A percentile compares a stretch with the other conserved stretches of the same genome.
Evolutionary conservation across 2,888 invertebrate genomes (phyloP).

Genomic region (Macrosiphum euphorbiae): DNA sequence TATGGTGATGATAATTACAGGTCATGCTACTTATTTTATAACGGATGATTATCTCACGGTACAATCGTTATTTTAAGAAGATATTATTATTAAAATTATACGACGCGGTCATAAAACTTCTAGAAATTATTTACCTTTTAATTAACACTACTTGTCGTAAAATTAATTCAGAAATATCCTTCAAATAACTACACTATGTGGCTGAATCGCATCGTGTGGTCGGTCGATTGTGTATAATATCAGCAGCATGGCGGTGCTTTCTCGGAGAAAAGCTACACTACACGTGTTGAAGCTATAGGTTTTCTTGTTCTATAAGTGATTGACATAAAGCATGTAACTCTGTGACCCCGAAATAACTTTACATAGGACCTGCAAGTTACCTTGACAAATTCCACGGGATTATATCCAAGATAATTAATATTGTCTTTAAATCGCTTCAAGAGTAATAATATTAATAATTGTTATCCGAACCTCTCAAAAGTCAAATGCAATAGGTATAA

Average conservation of each 20-base stretch:
- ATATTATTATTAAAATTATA: not conserved
- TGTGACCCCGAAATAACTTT: not conserved
- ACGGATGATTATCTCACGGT: slow-evolving; percentile 47
- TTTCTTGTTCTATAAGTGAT: not conserved
- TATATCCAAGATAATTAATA: not conserved
- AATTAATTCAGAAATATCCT: slow-evolving; percentile 1
- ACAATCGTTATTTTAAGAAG: not conserved
- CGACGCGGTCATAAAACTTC: not conserved
- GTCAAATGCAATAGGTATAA: not conserved
- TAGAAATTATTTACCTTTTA: slow-evolving; percentile 25
- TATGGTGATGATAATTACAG: slow-evolving; percentile 32
- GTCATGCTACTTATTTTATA: slow-evolving; percentile 29
- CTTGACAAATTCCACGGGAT: not conserved
- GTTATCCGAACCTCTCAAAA: not conserved
- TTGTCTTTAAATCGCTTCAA: not conserved
- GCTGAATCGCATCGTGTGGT: not conserved
- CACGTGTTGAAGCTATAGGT: not conserved
- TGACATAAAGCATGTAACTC: not conserved
- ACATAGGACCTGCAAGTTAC: not conserved
- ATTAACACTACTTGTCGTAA: not conserved
- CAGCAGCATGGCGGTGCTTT: not conserved
- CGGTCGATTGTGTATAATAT: not conserved
- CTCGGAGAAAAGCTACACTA: not conserved
- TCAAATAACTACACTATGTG: not conserved
- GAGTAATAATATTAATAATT: not conserved